Evolutionary conservation across 2,113 vertebrate genomes (phyloP).

Genomic region (Reinhardtius hippoglossoides): DNA sequence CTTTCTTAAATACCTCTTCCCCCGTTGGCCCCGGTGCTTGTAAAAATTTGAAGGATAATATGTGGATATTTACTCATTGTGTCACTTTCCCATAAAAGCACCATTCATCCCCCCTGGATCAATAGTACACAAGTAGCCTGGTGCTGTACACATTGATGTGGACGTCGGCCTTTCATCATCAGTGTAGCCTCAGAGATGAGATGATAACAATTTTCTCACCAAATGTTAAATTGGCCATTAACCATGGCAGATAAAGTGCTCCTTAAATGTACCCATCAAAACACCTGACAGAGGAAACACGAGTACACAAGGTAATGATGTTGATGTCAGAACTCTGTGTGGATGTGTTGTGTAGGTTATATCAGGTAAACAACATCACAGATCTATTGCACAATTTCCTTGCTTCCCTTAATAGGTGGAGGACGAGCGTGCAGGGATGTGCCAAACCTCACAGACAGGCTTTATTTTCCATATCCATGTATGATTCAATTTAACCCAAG

Average conservation of each 20-base stretch:
- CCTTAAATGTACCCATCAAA: slow-evolving; percentile 56
- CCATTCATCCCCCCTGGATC: slow-evolving; percentile 59
- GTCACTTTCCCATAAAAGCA: slow-evolving; percentile 75
- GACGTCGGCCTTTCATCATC: slow-evolving; percentile 70
- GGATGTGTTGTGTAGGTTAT: not conserved
- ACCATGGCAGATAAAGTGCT: slow-evolving; percentile 63
- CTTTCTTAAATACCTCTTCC: slow-evolving; percentile 28
- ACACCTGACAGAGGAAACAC: slow-evolving; percentile 45
- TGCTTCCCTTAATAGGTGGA: not conserved
- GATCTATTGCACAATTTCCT: not conserved
- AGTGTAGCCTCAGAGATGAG: slow-evolving; percentile 62
- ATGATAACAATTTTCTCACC: slow-evolving; percentile 75
- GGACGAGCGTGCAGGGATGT: not conserved
- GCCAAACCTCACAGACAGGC: slow-evolving; percentile 1
- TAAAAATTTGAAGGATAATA: slow-evolving; percentile 60
- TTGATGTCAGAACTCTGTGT: slow-evolving; percentile 9
- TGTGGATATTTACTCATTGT: slow-evolving; percentile 74
- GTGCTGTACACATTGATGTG: slow-evolving; percentile 59
- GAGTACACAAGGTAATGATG: not conserved
- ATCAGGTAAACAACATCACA: slow-evolving; percentile 6
- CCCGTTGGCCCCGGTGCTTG: slow-evolving; percentile 51
- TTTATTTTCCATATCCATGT: slow-evolving; percentile 10
- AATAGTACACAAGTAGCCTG: slow-evolving; percentile 57
- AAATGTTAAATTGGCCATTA: slow-evolving; percentile 69
- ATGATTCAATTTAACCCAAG: slow-evolving; percentile 40